phyloP scores from a whole-genome alignment of 2,113 vertebrate genomes.

The Misgurnus mizolepis region DNA sequence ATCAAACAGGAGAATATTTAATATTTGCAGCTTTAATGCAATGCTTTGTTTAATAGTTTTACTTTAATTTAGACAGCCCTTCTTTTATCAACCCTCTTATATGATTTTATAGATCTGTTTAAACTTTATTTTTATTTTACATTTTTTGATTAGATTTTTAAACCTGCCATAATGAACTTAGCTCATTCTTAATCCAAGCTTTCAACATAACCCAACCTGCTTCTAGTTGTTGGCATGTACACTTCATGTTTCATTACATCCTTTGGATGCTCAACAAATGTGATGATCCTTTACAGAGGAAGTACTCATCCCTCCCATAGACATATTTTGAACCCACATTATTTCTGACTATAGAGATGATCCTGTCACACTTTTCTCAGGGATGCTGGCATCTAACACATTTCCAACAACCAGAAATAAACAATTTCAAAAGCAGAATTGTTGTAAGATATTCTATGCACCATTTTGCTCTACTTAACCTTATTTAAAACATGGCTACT shows the following conservation, averaged over 20 bases:
- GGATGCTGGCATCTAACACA: constrained; percentile 75
- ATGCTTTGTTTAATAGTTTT: neutral
- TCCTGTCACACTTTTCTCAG: constrained; percentile 72
- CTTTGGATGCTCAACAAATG: too few relatives aligned
- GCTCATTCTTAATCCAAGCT: too few relatives aligned
- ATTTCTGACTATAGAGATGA: constrained; percentile 47
- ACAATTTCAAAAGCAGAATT: constrained; percentile 49
- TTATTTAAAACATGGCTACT: too few relatives aligned
- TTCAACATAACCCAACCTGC: too few relatives aligned
- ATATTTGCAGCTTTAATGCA: neutral
- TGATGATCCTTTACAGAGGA: neutral
- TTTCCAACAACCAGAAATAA: constrained; percentile 65
- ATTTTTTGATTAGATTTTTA: neutral
- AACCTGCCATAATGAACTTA: too few relatives aligned
- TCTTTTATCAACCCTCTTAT: constrained; percentile 52
- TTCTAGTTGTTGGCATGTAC: too few relatives aligned
- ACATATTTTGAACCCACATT: constrained; percentile 16
- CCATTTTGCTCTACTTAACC: neutral
- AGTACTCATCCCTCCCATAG: constrained; percentile 34
- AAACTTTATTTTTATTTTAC: constrained; percentile 52
- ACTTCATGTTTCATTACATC: too few relatives aligned
- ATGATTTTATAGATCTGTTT: constrained; percentile 53
- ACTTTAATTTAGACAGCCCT: constrained; percentile 60
- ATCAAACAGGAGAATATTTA: neutral
- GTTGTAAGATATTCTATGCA: neutral